Percentiles rank a stretch among this genome's conserved stretches.
Conservation (phyloP, 2,888 invertebrate genomes). For the Drosophila fulvimacula region DNA sequence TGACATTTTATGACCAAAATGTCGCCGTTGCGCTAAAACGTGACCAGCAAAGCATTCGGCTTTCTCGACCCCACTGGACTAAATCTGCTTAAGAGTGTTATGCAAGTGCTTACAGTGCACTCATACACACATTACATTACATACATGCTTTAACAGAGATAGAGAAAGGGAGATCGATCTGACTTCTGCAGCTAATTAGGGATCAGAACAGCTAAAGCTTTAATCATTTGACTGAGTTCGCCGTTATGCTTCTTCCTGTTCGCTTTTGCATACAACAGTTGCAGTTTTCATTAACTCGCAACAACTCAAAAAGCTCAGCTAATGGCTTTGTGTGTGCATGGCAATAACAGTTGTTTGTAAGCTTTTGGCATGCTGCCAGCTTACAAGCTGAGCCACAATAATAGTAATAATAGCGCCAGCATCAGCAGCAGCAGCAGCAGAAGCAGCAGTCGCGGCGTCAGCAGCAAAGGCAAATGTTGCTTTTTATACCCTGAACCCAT, state of each 20-base stretch:
- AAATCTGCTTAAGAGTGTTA: conserved; percentile 34
- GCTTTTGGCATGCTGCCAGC: conserved; percentile 45
- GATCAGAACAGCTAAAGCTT: background rate
- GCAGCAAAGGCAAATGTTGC: conserved; percentile 39
- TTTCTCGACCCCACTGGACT: conserved; percentile 11
- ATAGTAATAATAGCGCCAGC: conserved; percentile 16
- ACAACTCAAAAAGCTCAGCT: conserved; percentile 37
- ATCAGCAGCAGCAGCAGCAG: conserved; percentile 8
- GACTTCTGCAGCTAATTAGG: background rate
- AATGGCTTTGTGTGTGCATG: conserved; percentile 14
- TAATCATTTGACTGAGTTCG: background rate
- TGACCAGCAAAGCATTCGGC: conserved; percentile 35
- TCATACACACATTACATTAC: no score
- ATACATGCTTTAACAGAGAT: background rate
- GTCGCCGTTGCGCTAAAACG: conserved; percentile 30
- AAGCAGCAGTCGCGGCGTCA: conserved; percentile 19
- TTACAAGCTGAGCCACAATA: conserved; percentile 32
- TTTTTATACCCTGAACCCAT: no score
- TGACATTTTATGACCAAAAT: conserved; percentile 42
- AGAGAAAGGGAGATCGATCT: background rate
- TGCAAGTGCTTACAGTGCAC: conserved; percentile 25
- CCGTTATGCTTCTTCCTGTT: background rate
- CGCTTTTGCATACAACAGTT: background rate
- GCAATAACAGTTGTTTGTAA: conserved; percentile 44
- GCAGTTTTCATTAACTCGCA: conserved; percentile 36